Conservation (phyloP, 2,113 vertebrate genomes). For the Nyctereutes procyonoides region DNA sequence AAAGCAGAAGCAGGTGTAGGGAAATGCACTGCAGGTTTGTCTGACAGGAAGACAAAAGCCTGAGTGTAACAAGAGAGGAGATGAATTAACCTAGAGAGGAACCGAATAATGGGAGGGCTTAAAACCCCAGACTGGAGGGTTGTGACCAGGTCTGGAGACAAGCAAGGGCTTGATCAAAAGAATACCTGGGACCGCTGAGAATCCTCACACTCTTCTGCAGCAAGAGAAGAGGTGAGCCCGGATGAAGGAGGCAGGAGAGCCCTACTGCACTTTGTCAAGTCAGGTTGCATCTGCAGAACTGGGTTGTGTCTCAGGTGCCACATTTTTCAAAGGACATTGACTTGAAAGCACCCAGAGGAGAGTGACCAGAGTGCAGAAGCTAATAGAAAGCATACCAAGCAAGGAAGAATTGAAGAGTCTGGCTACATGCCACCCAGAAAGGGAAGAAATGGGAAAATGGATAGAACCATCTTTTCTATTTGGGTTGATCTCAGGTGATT, state of each 20-base stretch:
- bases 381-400: not conserved
- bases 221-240: not conserved
- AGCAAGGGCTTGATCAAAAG: not conserved
- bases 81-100: constrained; percentile 1
- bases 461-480: not conserved
- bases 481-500: not conserved
- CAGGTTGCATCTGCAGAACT: not conserved
- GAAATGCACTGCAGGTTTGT: not conserved
- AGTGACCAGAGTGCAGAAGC: not conserved
- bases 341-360: not conserved
- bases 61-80: not conserved
- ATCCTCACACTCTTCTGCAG: not conserved
- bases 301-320: not conserved
- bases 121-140: not conserved
- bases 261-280: not conserved
- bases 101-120: not conserved
- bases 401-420: not conserved
- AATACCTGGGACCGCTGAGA: not conserved
- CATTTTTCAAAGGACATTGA: not conserved
- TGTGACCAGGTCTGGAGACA: not conserved
- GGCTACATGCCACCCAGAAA: not conserved
- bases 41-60: not conserved
- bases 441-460: not conserved
- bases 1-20: not conserved
- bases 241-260: not conserved